Percentiles rank a stretch among this genome's conserved stretches.
These are phyloP conservation scores for Furcifer pardalis DNA, from an alignment of 2,797 vertebrate species.

Conservation along the genomic window DNA sequence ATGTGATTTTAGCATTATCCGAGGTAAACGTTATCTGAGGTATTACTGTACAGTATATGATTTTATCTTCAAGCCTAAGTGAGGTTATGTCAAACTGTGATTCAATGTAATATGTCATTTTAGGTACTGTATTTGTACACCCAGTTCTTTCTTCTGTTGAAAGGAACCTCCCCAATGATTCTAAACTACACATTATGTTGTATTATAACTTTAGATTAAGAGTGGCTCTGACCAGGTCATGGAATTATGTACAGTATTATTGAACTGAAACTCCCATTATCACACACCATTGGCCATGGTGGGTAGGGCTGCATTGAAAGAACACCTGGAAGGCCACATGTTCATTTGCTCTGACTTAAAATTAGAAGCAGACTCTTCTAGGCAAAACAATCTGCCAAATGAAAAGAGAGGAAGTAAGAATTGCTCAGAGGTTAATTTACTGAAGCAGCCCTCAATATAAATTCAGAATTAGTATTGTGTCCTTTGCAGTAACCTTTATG, in stretches of 20 bases:
- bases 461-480: neutral
- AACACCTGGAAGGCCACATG: neutral
- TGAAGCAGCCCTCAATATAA: neutral
- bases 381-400: neutral
- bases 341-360: neutral
- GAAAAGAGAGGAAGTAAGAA: neutral
- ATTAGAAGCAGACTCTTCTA: neutral
- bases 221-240: neutral
- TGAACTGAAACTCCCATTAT: neutral
- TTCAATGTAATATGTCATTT: conserved; percentile 17
- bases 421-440: neutral
- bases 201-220: neutral
- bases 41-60: too few species aligned
- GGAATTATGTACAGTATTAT: neutral
- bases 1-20: too few species aligned
- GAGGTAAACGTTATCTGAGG: too few species aligned
- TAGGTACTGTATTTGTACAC: neutral
- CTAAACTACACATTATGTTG: neutral
- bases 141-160: neutral
- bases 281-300: neutral
- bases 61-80: neutral
- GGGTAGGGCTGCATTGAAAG: neutral
- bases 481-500: neutral
- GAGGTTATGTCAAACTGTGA: neutral
- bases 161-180: neutral